These are phyloP conservation scores for Yponomeuta malinellus DNA, from an alignment of 2,888 invertebrate species.

Conservation along the genomic window DNA sequence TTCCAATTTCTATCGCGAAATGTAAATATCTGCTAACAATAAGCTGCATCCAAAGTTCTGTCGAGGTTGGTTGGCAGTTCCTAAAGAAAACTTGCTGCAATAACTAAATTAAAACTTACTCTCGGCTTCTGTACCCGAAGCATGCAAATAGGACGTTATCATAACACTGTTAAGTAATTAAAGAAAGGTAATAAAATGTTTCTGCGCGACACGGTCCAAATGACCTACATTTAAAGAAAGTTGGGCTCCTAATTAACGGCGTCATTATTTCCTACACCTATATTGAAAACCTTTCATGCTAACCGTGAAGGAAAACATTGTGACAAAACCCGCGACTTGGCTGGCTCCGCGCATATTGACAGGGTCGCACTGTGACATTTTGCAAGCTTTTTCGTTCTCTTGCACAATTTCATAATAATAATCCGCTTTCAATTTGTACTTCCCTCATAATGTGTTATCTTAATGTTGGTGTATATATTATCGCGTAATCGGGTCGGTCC, in stretches of 20 bases:
- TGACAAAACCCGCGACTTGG: too few species aligned
- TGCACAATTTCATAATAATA: background rate
- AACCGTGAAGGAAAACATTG: too few species aligned
- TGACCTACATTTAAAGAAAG: too few species aligned
- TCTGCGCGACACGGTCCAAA: too few species aligned
- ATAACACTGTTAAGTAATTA: too few species aligned
- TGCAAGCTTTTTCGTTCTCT: background rate
- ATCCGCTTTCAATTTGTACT: background rate
- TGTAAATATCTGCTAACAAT: background rate
- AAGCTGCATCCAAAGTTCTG: background rate
- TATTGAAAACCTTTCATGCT: background rate
- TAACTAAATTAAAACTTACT: too few species aligned
- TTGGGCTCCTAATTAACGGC: background rate
- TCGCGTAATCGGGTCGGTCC: background rate
- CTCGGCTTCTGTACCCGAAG: too few species aligned
- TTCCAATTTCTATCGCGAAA: background rate
- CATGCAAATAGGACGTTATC: too few species aligned
- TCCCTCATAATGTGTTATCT: background rate
- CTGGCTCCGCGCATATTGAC: too few species aligned
- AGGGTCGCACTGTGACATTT: background rate
- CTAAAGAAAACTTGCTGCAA: too few species aligned
- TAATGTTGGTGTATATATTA: background rate
- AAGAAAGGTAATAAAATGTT: too few species aligned
- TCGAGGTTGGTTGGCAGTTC: too few species aligned
- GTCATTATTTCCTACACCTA: background rate